Evolutionary conservation across 2,113 vertebrate genomes (phyloP).

Genomic region (Arizona elegans): DNA sequence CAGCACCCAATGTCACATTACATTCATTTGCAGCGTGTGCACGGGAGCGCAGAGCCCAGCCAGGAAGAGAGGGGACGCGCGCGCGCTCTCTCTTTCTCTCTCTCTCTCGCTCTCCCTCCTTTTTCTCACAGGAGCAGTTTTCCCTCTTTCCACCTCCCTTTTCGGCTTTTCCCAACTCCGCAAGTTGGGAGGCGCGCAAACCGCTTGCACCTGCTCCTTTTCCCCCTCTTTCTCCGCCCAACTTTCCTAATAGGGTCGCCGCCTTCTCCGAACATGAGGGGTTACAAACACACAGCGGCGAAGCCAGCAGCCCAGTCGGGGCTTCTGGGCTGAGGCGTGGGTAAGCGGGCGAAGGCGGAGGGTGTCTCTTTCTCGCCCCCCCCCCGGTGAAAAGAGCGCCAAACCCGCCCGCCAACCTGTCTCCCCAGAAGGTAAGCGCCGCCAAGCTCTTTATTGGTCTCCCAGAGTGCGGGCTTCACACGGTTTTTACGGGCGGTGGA

Average conservation of each 20-base stretch:
- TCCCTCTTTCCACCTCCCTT: not conserved
- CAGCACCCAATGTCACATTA: not conserved
- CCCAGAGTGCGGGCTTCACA: not conserved
- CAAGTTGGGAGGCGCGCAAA: not conserved
- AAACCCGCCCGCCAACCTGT: not conserved
- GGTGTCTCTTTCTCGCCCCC: not conserved
- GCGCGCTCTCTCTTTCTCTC: too few relatives aligned
- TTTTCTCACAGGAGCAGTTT: too few relatives aligned
- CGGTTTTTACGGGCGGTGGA: not conserved
- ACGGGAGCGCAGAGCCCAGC: not conserved
- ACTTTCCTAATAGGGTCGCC: not conserved
- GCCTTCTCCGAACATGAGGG: not conserved
- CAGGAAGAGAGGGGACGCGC: not conserved
- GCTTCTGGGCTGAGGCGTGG: constrained; percentile 33
- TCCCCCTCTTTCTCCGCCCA: not conserved
- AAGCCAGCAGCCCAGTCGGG: not conserved
- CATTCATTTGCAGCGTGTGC: not conserved
- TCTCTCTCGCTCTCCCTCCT: not conserved
- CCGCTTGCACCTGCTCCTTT: not conserved
- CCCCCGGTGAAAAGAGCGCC: not conserved
- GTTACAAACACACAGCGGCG: not conserved
- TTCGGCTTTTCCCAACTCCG: not conserved
- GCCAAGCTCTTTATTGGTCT: not conserved
- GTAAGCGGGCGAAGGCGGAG: too few relatives aligned
- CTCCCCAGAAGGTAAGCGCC: not conserved